Base-by-base conservation (phyloP, 2,113 vertebrate species). In the Mesoclemmys tuberculata region DNA sequence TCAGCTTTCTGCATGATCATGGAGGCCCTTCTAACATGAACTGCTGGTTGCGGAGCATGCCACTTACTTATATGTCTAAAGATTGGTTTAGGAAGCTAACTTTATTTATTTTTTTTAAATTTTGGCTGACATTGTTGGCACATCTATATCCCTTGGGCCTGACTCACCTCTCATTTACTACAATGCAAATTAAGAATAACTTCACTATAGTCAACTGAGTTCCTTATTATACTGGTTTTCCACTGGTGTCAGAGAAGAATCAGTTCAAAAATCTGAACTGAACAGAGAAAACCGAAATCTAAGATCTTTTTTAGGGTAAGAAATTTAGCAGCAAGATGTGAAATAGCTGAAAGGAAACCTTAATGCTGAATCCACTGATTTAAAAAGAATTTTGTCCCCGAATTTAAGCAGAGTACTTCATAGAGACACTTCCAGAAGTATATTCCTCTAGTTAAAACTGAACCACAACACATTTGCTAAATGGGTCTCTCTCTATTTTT, bases 61-160 rank as follows among this genome's bases (percentile, higher is more conserved):
- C 64, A 85, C 1, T 1, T 5, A 46, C 0, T 0, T 35, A 31
- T 1, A 87, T 0, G 0, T 2, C 48, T 86, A 31, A 87, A 86
- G 38, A 64, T 82, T 3, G 22, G 49, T 84, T 84, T 77, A 9
- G 27, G 77, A 86, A 3, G 35, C 12, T 75, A 85, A 31, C 81
- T 31, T 52, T 71, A 77, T 56, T 46, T 46, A 6, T 46, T 46
- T 46, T 46, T 46, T 46, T 46, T 46, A 75, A 35, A 29, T 1
- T 29, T 54, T 82, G 31, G 3, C 89, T 90, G 38, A 79, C 26
- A 48, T 0, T 52, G 56, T 44, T 79, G 88, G 49, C 19, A 64
- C 6, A 41, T 10, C 35, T 24, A 16, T 80, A 31, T 22, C 3
- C n/a, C 24, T 74, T 22, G 49, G 2, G 49, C 29, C 38, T 48